Evolutionary conservation across 2,888 invertebrate genomes (phyloP), one percentile per base, ranked within the genome.

Genomic region (Hemistola chrysoprasaria): DNA sequence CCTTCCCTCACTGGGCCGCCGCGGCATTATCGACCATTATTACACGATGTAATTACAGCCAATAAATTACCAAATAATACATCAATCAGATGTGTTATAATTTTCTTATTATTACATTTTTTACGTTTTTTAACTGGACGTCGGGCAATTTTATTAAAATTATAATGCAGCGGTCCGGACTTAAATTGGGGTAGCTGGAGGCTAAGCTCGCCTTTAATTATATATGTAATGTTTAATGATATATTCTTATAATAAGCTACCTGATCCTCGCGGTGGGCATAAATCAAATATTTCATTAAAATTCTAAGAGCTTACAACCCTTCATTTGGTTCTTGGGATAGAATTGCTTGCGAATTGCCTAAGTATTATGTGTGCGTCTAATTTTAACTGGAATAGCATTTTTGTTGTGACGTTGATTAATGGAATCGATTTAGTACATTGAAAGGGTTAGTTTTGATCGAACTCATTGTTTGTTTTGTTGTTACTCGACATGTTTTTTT

Each of bases 281-380:
- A 88, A 88, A 88, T 88, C 87, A 88, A 86, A 86, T 83, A 85
- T 86, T 88, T 87, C 87, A 88, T 88, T 88, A 88, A 86, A 86
- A 79, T 74, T 78, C 78, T 72, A 70, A 71, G 62, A 72, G 76
- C 65, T 74, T 62, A 64, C 76, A 86, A 83, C 86, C 87, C 87
- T 87, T 86, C 73, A 85, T 82, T 84, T 77, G 59, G 62, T 58
- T 60, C 52, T 40, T 38, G 50, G 60, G 56, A 62, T 76, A 67
- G 65, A 67, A 72, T 70, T 73, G 77, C 66, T 77, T 60, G 80
- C 83, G 65, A 78, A 76, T 70, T 59, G 54, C 62, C 69, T 67
- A 65, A 64, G 65, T 64, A 65, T 67, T 64, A 64, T 59, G 65
- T 56, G 60, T 53, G 53, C 53, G 54, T 53, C 70, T 74, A 71